A percentile compares a stretch with the other conserved stretches of the same genome.
phyloP scores from a whole-genome alignment of 2,113 vertebrate species.

The Craseonycteris thonglongyai region DNA sequence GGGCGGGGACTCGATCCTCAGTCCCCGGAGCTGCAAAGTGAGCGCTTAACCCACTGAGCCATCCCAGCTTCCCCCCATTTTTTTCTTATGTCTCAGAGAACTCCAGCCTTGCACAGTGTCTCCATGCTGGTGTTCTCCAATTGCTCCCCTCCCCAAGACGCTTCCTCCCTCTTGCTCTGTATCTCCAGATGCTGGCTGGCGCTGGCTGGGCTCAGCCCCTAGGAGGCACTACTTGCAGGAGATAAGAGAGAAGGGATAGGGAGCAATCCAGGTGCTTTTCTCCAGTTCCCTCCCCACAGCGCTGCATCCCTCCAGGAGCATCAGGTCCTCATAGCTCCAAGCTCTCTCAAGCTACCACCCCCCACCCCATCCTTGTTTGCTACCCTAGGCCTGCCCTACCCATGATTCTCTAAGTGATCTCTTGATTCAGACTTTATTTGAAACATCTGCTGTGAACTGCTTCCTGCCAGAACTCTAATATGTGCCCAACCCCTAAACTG shows the following conservation, averaged over 20 bases:
- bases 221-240: neutral
- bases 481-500: neutral
- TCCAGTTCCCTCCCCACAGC: neutral
- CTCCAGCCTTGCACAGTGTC: neutral
- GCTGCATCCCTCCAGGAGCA: neutral
- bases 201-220: neutral
- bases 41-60: no score
- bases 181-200: neutral
- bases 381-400: neutral
- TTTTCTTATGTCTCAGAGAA: neutral
- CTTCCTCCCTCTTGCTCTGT: neutral
- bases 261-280: neutral
- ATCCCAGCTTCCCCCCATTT: no score
- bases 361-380: neutral
- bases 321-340: neutral
- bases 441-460: neutral
- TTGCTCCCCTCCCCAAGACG: neutral
- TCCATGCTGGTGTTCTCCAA: neutral
- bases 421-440: neutral
- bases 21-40: no score
- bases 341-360: neutral
- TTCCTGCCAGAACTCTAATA: neutral
- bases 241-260: neutral
- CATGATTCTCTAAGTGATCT: neutral
- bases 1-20: no score